phyloP scores from a whole-genome alignment of 2,888 invertebrate species.

The Octodonta nipae region DNA sequence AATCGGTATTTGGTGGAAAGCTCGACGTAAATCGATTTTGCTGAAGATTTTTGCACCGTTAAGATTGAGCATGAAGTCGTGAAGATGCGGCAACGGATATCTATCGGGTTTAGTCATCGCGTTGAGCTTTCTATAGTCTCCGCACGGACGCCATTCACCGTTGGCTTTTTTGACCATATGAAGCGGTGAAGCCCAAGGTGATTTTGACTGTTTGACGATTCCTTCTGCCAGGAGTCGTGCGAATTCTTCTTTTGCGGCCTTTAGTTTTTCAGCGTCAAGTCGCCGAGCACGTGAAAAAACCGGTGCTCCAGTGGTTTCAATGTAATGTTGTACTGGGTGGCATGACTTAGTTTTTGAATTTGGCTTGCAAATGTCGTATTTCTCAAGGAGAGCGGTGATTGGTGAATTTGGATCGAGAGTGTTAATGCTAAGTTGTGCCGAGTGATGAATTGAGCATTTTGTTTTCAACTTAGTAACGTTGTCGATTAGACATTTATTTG shows the following conservation, averaged over 20 bases:
- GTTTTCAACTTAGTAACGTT: no score
- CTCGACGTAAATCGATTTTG: background rate
- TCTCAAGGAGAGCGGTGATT: no score
- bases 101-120: background rate
- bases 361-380: no score
- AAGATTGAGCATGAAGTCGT: no score
- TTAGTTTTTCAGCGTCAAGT: background rate
- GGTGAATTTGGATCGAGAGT: no score
- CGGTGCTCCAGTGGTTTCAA: background rate
- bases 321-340: background rate
- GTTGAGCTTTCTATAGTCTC: background rate
- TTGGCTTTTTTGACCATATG: background rate
- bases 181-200: background rate
- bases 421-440: no score
- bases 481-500: background rate
- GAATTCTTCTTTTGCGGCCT: background rate
- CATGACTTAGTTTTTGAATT: no score
- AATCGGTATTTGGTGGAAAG: background rate
- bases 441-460: no score
- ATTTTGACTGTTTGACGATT: background rate
- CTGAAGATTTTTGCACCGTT: background rate
- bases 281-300: background rate
- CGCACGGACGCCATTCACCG: background rate
- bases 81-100: background rate
- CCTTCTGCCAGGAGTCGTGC: background rate